A percentile compares a stretch with the other conserved stretches of the same genome.
Evolutionary conservation across 2,888 invertebrate genomes (phyloP).

Genomic region (Tipula vernalis): DNA sequence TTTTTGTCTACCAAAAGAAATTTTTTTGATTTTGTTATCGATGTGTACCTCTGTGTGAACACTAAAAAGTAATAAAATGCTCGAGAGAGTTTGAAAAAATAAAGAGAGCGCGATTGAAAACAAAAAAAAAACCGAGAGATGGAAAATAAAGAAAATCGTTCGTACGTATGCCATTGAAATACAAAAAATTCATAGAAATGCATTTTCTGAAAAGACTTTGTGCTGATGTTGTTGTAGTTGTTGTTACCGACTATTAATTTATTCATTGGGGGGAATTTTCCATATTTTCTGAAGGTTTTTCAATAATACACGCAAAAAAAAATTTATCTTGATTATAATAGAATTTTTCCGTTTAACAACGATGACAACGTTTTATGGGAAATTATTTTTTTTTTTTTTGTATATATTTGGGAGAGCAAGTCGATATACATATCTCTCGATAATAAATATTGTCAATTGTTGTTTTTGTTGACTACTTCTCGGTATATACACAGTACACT

Average conservation of each 20-base stretch:
- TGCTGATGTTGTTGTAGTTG: background rate
- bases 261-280: background rate
- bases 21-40: background rate
- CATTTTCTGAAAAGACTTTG: background rate
- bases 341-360: background rate
- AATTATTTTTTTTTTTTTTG: background rate
- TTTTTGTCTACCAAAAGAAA: background rate
- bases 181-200: background rate
- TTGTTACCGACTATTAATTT: background rate
- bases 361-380: background rate
- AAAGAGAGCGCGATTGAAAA: background rate
- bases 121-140: background rate
- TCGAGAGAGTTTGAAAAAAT: background rate
- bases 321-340: background rate
- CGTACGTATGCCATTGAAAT: background rate
- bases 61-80: background rate
- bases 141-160: background rate
- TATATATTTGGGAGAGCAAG: background rate
- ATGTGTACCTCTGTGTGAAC: background rate
- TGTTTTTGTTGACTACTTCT: background rate
- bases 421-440: background rate
- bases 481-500: background rate
- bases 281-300: constrained; percentile 4
- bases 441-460: background rate
- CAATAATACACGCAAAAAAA: background rate